Base-by-base conservation (phyloP, 2,113 vertebrate species). In the Mobula birostris region DNA sequence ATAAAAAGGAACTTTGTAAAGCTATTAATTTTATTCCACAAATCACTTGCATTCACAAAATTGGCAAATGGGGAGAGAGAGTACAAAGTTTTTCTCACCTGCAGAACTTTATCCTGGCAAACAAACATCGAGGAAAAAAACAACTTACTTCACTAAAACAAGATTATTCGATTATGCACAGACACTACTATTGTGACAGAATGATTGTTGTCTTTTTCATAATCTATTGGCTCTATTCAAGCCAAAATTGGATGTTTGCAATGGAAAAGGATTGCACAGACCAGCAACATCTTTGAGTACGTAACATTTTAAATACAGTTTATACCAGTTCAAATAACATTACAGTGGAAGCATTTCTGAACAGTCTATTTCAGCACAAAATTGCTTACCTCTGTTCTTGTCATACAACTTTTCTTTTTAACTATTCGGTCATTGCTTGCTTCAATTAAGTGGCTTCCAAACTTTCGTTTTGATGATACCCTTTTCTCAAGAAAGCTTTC, bases 401-500 rank as follows among this genome's bases (percentile, higher is more conserved):
- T 77, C 27, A 27, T 74, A 0, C 94, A 8, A 56, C 95, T 79
- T 95, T 95, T 96, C 95, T 96, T 97, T 27, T 95, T 95, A 94
- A 94, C 95, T 0, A 66, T 94, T 21, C 95, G 97, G 76, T 96
- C 96, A 1, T 15, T 70, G 1, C n/a, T 40, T 11, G 94, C 66
- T 70, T 97, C 97, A 12, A 94, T 56, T 5, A 94, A 29, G 17
- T 95, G 1, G 4, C 95, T 94, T 12, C 94, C 95, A 87, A 95
- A 95, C 94, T 97, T 97, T 78, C 97, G 96, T 95, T 97, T 97
- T 7, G 40, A 90, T 0, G 95, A 70, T 12, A 74, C 24, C 21
- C 6, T 72, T 1, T 40, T 68, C 72, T 93, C 66, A 92, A 36
- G 12, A 32, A 40, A 70, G 21, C n/a, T 74, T 72, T 74, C 70